Evolutionary conservation across 2,113 vertebrate species (phyloP).

Genomic region (Pyxicephalus adspersus): DNA sequence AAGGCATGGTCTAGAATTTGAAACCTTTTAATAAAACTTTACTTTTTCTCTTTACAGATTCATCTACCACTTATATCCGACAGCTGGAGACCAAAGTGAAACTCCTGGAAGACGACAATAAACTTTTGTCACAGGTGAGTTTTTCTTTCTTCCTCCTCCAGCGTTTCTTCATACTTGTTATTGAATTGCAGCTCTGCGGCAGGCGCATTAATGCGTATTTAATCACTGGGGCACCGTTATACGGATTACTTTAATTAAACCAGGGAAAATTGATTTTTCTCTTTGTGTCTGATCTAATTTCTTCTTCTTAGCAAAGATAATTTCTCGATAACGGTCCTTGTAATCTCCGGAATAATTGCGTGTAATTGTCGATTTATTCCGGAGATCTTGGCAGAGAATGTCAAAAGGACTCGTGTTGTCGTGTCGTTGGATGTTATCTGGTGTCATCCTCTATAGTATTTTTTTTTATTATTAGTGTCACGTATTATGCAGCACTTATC

Average conservation of each 20-base stretch:
- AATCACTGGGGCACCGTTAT: neutral
- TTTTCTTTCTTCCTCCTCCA: neutral
- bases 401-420: neutral
- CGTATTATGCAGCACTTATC: too few species aligned
- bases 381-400: neutral
- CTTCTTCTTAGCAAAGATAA: neutral
- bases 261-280: conserved; percentile 15
- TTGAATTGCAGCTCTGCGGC: neutral
- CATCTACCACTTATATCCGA: conserved; percentile 88
- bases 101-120: conserved; percentile 89
- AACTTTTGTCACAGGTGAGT: conserved; percentile 88
- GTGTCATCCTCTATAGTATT: too few species aligned
- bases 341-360: neutral
- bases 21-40: neutral
- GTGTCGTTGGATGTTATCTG: too few species aligned
- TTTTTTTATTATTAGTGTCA: too few species aligned
- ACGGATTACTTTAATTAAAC: conserved; percentile 7
- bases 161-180: neutral
- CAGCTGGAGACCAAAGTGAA: conserved; percentile 94
- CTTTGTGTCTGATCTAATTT: conserved; percentile 10
- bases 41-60: conserved; percentile 74
- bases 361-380: conserved; percentile 14
- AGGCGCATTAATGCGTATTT: neutral
- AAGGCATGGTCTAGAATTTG: neutral
- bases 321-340: neutral